Conservation (phyloP, 1,140 invertebrate species). For the Ips typographus region DNA sequence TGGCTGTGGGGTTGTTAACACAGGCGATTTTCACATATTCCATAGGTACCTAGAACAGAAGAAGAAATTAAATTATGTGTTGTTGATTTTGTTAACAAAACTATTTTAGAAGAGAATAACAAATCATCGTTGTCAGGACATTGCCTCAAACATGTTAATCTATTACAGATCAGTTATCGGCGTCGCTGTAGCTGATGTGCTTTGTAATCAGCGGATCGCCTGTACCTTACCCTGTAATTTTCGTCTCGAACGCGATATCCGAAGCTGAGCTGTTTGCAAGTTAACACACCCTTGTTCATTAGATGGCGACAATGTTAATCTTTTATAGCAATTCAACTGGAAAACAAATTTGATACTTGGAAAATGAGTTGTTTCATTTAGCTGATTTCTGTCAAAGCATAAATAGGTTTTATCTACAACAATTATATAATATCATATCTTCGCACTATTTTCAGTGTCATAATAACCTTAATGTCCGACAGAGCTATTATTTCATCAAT, state of each 20-base stretch:
- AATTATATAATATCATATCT: neutral
- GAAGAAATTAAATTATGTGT: no score
- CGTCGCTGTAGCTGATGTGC: slow-evolving; percentile 19
- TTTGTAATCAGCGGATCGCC: slow-evolving; percentile 24
- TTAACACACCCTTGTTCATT: slow-evolving; percentile 5
- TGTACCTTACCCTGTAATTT: slow-evolving; percentile 31
- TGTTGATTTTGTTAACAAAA: no score
- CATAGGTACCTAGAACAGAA: no score
- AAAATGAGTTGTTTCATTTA: neutral
- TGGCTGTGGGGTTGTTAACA: no score
- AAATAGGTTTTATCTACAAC: neutral
- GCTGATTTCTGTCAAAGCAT: neutral
- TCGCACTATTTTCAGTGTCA: neutral
- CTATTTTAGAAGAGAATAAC: no score
- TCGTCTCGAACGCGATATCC: slow-evolving; percentile 16
- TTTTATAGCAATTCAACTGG: neutral
- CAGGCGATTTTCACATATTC: no score
- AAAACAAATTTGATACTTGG: neutral
- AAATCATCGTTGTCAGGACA: no score
- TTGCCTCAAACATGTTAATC: neutral
- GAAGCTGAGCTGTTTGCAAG: slow-evolving; percentile 15
- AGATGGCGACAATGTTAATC: neutral
- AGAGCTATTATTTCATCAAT: no score
- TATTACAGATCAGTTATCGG: slow-evolving; percentile 19
- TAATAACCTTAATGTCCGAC: neutral